Evolutionary conservation across 2,113 vertebrate genomes (phyloP), one percentile per base, ranked within the genome.

Genomic region (Psilopogon haemacephalus): DNA sequence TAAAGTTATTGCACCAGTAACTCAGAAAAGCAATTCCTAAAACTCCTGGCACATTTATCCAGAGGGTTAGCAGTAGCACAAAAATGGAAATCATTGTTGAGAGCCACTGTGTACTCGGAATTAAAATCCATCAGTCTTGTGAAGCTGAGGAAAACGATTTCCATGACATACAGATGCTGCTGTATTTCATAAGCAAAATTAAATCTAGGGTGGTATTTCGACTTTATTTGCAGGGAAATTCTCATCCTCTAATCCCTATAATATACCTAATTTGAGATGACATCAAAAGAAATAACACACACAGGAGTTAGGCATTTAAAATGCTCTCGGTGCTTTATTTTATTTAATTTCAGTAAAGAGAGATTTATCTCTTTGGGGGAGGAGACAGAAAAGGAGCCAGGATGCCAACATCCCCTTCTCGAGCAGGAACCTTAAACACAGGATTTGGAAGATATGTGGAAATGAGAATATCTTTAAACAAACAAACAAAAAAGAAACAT

Each of bases 21-120:
- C 97, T 98, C 97, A 97, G 97, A 96, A 98, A 97, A 97, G 95
- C 95, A 97, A 98, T 98, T 97, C 97, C 96, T 98, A 97, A 98
- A 97, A 97, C 91, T 97, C 88, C 94, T 97, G 96, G 97, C 96
- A 96, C 95, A 95, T 97, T 97, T 97, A 97, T 97, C 97, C 97
- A 96, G 97, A 97, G 95, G 97, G 95, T 95, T 94, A 94, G 94
- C 74, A 69, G 93, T 96, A 97, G 90, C 86, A 96, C 54, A 93
- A 91, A 97, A 97, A 97, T 97, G 97, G 96, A 97, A 98, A 97
- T 97, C 96, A 96, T 96, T 97, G 96, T 97, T 93, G 94, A 97
- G 96, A 95, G 95, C 94, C 92, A 94, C 82, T 82, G 90, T 46
- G 11, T 94, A 96, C 94, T 96, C 97, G 95, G 95, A 97, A 97